A percentile compares a stretch with the other conserved stretches of the same genome.
Evolutionary conservation across 2,888 invertebrate genomes (phyloP).

Genomic region (Caenorhabditis wallacei): DNA sequence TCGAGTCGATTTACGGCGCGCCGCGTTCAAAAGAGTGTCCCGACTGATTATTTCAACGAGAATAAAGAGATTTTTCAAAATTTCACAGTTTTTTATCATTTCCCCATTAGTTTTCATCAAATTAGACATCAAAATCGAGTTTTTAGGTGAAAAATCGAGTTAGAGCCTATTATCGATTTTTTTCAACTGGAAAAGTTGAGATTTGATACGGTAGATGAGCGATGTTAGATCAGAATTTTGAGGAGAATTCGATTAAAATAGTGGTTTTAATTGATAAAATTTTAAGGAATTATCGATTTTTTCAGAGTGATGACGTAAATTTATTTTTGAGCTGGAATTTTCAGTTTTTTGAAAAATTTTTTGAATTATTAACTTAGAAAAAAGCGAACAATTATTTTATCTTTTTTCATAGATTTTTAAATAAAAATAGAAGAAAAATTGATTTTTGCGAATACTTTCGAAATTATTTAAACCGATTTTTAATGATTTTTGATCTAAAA

Average conservation of each 20-base stretch:
- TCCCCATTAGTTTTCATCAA: constrained; percentile 17
- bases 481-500: not conserved
- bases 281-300: constrained; percentile 4
- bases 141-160: constrained; percentile 7
- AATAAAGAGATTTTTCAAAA: constrained; percentile 3
- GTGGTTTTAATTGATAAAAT: not conserved
- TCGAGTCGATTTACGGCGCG: constrained; percentile 64
- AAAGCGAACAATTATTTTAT: not conserved
- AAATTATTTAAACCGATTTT: not conserved
- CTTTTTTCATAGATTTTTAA: not conserved
- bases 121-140: not conserved
- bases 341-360: not conserved
- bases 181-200: not conserved
- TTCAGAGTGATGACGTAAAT: constrained; percentile 25
- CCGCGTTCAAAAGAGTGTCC: constrained; percentile 55
- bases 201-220: not conserved
- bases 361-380: not conserved
- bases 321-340: not conserved
- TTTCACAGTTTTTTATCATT: constrained; percentile 11
- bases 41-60: constrained; percentile 46
- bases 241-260: not conserved
- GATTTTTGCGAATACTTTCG: constrained; percentile 31
- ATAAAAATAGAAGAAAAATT: not conserved
- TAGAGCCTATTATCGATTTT: constrained; percentile 50
- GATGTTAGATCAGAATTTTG: constrained; percentile 11